Conservation (phyloP, 1,140 invertebrate genomes). For the Thaumatotibia leucotreta region DNA sequence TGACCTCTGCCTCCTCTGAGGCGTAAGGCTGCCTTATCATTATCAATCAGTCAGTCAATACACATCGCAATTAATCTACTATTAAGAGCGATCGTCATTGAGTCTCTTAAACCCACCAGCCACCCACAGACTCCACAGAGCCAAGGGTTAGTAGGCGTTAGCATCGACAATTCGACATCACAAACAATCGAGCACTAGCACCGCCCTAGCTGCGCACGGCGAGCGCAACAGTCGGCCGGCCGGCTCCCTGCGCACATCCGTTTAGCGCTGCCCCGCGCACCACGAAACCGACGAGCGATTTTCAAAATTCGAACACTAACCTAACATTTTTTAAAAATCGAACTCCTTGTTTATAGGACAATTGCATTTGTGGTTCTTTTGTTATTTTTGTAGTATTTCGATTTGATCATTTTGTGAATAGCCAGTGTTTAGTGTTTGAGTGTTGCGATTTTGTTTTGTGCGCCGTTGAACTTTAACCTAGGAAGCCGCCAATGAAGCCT, state of each 20-base stretch:
- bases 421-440: conserved; percentile 14
- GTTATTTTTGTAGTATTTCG: neutral
- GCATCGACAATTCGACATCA: conserved; percentile 18
- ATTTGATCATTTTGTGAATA: neutral
- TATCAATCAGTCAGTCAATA: no score
- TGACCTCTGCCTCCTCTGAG: no score
- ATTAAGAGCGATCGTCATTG: no score
- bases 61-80: no score
- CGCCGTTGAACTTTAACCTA: conserved; percentile 24
- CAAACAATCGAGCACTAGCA: conserved; percentile 39
- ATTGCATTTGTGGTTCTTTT: neutral
- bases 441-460: conserved; percentile 16
- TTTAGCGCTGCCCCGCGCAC: conserved; percentile 54
- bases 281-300: conserved; percentile 28
- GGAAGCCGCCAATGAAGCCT: conserved; percentile 28
- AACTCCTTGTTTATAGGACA: neutral
- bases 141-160: neutral
- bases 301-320: conserved; percentile 1
- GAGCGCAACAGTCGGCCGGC: conserved; percentile 60
- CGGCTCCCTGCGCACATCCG: conserved; percentile 63
- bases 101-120: neutral
- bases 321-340: neutral
- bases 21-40: no score
- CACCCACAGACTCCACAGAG: neutral
- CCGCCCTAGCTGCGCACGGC: conserved; percentile 45